Conservation (phyloP, 1,140 invertebrate genomes). For the Drosophila pseudoananassae region DNA sequence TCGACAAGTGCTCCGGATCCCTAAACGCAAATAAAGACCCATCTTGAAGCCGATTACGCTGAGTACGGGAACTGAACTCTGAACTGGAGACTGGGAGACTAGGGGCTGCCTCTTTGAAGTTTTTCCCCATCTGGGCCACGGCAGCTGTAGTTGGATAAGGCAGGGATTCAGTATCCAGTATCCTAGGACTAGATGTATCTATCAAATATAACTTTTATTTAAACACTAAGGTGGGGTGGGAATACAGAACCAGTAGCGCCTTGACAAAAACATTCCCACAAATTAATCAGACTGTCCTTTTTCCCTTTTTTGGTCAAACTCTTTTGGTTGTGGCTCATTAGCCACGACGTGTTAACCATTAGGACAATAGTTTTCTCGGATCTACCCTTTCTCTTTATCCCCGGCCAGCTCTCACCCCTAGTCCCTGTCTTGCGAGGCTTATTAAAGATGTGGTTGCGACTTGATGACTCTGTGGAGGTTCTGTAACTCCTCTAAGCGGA, state of each 20-base stretch:
- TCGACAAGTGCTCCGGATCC: conserved; percentile 60
- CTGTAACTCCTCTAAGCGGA: conserved; percentile 5
- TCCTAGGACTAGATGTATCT: no score
- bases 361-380: conserved; percentile 34
- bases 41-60: conserved; percentile 41
- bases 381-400: conserved; percentile 11
- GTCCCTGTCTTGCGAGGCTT: conserved; percentile 23
- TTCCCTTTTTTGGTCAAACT: not conserved
- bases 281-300: conserved; percentile 59
- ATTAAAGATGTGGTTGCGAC: conserved; percentile 63
- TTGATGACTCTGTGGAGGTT: conserved; percentile 49
- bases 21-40: conserved; percentile 21
- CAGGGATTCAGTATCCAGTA: not conserved
- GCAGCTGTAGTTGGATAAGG: conserved; percentile 37
- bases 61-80: conserved; percentile 53
- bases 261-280: conserved; percentile 53
- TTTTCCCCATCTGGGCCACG: conserved; percentile 10
- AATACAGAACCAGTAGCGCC: conserved; percentile 17
- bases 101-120: conserved; percentile 42
- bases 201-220: no score
- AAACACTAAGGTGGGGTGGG: conserved; percentile 1
- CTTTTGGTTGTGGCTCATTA: conserved; percentile 65
- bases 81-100: conserved; percentile 1
- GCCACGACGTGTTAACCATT: conserved; percentile 63
- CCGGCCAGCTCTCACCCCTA: conserved; percentile 3